These are phyloP conservation scores for Anhinga anhinga DNA, from an alignment of 2,113 vertebrate species.

Conservation along the genomic window DNA sequence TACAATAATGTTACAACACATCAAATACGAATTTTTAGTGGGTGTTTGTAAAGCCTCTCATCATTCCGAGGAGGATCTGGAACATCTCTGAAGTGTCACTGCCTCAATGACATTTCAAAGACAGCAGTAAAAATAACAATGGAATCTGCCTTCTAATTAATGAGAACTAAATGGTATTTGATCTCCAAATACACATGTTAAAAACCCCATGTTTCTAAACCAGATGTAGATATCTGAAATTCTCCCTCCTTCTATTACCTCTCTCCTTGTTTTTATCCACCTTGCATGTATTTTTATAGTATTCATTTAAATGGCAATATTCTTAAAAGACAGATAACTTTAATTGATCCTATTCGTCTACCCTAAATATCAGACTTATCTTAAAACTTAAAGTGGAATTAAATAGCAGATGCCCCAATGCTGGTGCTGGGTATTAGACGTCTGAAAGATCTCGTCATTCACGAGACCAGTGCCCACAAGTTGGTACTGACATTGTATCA, in stretches of 20 bases:
- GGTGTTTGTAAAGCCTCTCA: not conserved
- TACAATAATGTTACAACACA: not conserved
- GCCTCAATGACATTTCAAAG: not conserved
- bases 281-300: rapidly evolving
- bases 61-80: not conserved
- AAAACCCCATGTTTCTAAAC: rapidly evolving
- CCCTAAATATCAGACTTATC: not conserved
- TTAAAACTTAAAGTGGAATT: not conserved
- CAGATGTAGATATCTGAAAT: not conserved
- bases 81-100: not conserved
- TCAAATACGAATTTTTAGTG: not conserved
- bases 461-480: not conserved
- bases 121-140: not conserved
- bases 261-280: not conserved
- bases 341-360: not conserved
- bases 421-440: not conserved
- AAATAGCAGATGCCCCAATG: not conserved
- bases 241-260: not conserved
- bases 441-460: not conserved
- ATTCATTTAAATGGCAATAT: not conserved
- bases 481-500: not conserved
- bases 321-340: not conserved
- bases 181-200: not conserved
- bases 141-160: not conserved
- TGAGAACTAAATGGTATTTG: not conserved